Percentiles rank a stretch among this genome's conserved stretches.
Conservation (phyloP, 2,888 invertebrate genomes). For the Lasioglossum villosulum region DNA sequence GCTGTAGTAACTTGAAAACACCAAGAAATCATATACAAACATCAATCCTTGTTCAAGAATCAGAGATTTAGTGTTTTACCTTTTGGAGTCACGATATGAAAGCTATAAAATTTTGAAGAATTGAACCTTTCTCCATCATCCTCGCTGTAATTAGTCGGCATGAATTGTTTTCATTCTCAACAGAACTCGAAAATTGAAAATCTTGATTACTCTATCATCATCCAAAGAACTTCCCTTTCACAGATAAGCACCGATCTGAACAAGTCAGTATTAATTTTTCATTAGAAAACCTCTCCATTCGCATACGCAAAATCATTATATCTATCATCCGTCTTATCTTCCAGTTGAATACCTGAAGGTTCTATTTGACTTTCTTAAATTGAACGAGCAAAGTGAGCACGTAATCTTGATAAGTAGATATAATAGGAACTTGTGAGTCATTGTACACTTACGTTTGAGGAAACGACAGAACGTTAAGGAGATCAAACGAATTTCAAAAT, state of each 20-base stretch:
- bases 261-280: not conserved
- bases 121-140: too few relatives aligned
- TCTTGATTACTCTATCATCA: not conserved
- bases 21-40: too few relatives aligned
- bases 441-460: constrained; percentile 6
- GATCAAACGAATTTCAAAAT: constrained; percentile 2
- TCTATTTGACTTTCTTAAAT: constrained; percentile 6
- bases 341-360: not conserved
- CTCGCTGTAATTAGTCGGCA: too few relatives aligned
- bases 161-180: not conserved
- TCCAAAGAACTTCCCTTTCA: not conserved
- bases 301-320: not conserved
- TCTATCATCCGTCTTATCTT: not conserved
- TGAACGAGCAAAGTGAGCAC: not conserved
- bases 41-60: too few relatives aligned
- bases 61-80: too few relatives aligned
- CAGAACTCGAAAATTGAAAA: not conserved
- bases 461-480: constrained; percentile 7
- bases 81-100: too few relatives aligned
- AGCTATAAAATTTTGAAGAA: too few relatives aligned
- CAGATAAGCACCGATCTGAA: not conserved
- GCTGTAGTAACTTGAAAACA: too few relatives aligned
- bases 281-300: not conserved
- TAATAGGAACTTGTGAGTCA: constrained; percentile 12
- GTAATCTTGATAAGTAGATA: constrained; percentile 12